These are phyloP conservation scores for Cinclus mexicanus DNA, from an alignment of 2,113 vertebrate genomes.

Conservation along the genomic window DNA sequence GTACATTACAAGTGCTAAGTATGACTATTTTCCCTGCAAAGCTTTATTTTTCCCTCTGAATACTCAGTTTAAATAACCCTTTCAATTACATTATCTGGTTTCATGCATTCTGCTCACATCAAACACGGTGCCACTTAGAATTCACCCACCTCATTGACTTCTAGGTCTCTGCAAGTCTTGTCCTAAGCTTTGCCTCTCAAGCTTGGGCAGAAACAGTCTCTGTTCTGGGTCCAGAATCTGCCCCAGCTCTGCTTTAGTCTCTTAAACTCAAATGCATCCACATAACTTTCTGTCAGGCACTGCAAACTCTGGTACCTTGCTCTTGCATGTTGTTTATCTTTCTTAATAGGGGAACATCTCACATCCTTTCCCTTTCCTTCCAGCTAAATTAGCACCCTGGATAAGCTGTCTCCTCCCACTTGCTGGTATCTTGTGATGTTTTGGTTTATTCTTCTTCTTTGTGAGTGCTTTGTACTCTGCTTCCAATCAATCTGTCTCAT, in stretches of 20 bases:
- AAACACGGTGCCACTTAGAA: neutral
- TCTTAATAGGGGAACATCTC: neutral
- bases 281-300: neutral
- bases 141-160: neutral
- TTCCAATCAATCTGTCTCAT: neutral
- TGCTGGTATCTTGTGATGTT: neutral
- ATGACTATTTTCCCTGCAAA: constrained; percentile 46
- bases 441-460: neutral
- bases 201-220: neutral
- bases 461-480: neutral
- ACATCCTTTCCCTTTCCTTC: neutral
- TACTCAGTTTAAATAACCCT: constrained; percentile 51
- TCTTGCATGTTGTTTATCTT: neutral
- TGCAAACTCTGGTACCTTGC: neutral
- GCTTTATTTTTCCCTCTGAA: constrained; percentile 50
- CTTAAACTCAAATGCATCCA: neutral
- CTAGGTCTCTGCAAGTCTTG: neutral
- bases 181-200: neutral
- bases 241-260: neutral
- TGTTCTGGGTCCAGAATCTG: neutral
- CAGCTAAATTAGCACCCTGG: constrained; percentile 26
- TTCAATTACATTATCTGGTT: constrained; percentile 24
- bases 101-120: constrained; percentile 16
- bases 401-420: neutral
- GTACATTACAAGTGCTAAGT: constrained; percentile 49